Percentiles rank a stretch among this genome's conserved stretches.
These are phyloP conservation scores for Lepidostoma basale DNA, from an alignment of 1,140 invertebrate species.

Conservation along the genomic window DNA sequence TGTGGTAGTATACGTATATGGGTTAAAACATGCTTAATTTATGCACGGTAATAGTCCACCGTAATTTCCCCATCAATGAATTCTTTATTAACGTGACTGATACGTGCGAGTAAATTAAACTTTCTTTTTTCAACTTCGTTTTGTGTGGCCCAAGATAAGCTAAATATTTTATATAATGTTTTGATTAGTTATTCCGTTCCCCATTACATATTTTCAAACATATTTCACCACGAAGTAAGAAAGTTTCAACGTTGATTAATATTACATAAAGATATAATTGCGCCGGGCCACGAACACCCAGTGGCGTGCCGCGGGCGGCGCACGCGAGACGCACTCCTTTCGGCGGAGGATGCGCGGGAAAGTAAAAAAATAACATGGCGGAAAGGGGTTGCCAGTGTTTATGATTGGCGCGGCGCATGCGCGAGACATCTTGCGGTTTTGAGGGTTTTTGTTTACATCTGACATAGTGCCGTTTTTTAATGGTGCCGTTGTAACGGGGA, in stretches of 20 bases:
- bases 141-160: no score
- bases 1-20: no score
- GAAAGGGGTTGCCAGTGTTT: constrained; percentile 42
- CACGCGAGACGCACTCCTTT: constrained; percentile 17
- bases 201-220: constrained; percentile 7
- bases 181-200: no score
- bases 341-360: constrained; percentile 13
- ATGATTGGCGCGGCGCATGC: constrained; percentile 36
- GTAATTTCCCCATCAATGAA: no score
- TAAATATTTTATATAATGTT: no score
- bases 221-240: constrained; percentile 6
- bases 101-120: no score
- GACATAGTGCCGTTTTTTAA: constrained; percentile 30
- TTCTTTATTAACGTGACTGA: no score
- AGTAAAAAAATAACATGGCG: constrained; percentile 29
- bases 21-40: no score
- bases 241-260: constrained; percentile 7
- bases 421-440: constrained; percentile 35
- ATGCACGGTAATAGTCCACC: no score
- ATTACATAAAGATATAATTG: not conserved
- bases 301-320: constrained; percentile 2
- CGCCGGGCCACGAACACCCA: constrained; percentile 8
- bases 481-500: constrained; percentile 18
- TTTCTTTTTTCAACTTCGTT: no score
- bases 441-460: constrained; percentile 28